Base-by-base conservation (phyloP, 2,888 invertebrate genomes). In the Aphodius sticticus region DNA sequence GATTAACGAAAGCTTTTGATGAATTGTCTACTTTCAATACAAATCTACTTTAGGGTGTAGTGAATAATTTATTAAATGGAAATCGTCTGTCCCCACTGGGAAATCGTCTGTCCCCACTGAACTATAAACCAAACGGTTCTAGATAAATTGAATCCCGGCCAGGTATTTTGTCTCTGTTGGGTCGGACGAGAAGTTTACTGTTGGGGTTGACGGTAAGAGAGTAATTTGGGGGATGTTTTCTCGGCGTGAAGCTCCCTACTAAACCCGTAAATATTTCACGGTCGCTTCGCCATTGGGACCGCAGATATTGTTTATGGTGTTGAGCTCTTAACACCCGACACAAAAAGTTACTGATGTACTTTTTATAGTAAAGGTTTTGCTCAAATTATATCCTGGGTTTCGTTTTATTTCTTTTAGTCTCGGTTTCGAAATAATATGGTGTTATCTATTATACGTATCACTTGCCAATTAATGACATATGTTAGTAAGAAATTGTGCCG, bases 1-100 rank as follows among this genome's bases (percentile, higher is more conserved):
- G 2, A 26, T 26, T 26, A 26, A 26, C 26, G 26, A 26, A 26
- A 26, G 26, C 26, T 3, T 26, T 26, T 26, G 3, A 26, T 26
- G 26, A 26, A 26, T 26, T 26, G 26, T 3, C 26, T 26, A 26
- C 53, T 53, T 53, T 53, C 53, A 53, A 12, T 53, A 12, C 9
- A 53, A 53, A 53, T 12, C 53, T 53, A 53, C 53, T 53, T 53
- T 53, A 12, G 53, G 53, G 53, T 38, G 53, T 53, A 9, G 53
- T 53, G 53, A 53, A 53, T 53, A 53, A 53, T 53, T 53, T 53
- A 53, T 53, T 53, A 53, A 53, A 53, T 53, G 53, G 53, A 53
- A 53, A 53, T 53, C 53, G 12, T 0, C 9, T 9, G 12, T 53
- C 12, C 12, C 53, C 12, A 53, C 7, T 12, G 7, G 53, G 53